Evolutionary conservation across 2,888 invertebrate genomes (phyloP), one percentile per base, ranked within the genome.

Genomic region (Lepidocyrtoides sp.): DNA sequence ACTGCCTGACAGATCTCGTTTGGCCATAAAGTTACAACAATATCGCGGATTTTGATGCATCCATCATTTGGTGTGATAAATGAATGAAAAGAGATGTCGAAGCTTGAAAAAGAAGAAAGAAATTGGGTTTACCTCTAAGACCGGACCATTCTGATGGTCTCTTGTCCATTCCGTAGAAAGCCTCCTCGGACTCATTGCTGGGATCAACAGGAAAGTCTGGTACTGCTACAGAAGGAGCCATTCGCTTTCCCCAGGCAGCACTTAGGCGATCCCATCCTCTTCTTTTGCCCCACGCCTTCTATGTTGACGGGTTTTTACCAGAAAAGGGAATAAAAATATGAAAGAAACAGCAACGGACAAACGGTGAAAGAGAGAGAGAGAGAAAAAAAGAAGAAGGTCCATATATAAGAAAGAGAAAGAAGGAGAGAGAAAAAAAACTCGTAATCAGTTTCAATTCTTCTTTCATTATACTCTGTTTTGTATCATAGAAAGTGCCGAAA

Each of bases 201-300:
- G 87, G 89, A 57, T 92, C 89, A 75, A 57, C 26, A 57, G 36
- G 29, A 17, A 75, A 75, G 20, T 91, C 90, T 41, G 86, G 10
- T 51, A 26, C 29, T n/a, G 60, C n/a, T 32, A n/a, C n/a, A n/a
- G 77, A 89, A 10, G 91, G 54, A 83, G 60, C 82, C 84, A 79
- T 63, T 63, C 93, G 93, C 83, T 93, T 93, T 60, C 93, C 93
- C 93, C 93, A 93, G 54, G 91, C 92, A 72, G 92, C 91, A 77
- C 91, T 92, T 90, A 92, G 79, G 20, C 92, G 86, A 57, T 93
- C 92, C 92, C 92, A 92, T 2, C 86, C 92, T 89, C 89, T 89
- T 51, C 93, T 92, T 82, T 93, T 93, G 23, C 93, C 93, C 93
- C 93, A 93, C 63, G 92, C 90, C 57, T 92, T 93, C 93, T 93